Evolutionary conservation across 2,797 vertebrate species (phyloP).

Genomic region (Orientallactaga sibirica): DNA sequence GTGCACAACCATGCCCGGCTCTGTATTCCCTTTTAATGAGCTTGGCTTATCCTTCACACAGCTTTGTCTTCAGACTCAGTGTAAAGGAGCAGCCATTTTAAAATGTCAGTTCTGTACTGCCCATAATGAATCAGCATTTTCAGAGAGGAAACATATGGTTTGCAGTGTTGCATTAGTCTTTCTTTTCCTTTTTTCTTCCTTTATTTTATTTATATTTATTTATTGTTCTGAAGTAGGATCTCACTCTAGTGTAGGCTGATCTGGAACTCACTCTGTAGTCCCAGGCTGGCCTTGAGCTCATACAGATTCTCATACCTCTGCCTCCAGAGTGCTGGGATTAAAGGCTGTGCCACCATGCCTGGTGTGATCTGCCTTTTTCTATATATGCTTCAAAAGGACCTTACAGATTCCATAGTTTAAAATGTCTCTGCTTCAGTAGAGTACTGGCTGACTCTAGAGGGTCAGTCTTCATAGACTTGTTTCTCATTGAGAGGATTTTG

Average conservation of each 20-base stretch:
- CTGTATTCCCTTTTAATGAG: neutral
- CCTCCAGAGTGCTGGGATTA: too few relatives aligned
- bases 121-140: neutral
- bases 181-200: too few relatives aligned
- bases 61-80: neutral
- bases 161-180: too few relatives aligned
- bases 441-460: neutral
- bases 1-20: too few relatives aligned
- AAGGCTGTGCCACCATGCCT: too few relatives aligned
- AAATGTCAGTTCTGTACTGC: neutral
- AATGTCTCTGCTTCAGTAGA: neutral
- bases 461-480: neutral
- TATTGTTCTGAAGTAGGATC: too few relatives aligned
- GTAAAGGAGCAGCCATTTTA: neutral
- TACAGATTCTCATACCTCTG: too few relatives aligned
- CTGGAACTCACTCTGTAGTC: too few relatives aligned
- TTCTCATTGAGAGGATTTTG: neutral
- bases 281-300: too few relatives aligned
- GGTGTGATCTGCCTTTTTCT: neutral
- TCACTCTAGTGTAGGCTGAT: too few relatives aligned
- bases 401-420: neutral
- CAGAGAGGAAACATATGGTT: neutral
- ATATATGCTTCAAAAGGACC: neutral
- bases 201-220: too few relatives aligned
- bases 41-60: neutral